These are phyloP conservation scores for Zaprionus vittiger DNA, from an alignment of 1,140 invertebrate genomes.

Conservation along the genomic window DNA sequence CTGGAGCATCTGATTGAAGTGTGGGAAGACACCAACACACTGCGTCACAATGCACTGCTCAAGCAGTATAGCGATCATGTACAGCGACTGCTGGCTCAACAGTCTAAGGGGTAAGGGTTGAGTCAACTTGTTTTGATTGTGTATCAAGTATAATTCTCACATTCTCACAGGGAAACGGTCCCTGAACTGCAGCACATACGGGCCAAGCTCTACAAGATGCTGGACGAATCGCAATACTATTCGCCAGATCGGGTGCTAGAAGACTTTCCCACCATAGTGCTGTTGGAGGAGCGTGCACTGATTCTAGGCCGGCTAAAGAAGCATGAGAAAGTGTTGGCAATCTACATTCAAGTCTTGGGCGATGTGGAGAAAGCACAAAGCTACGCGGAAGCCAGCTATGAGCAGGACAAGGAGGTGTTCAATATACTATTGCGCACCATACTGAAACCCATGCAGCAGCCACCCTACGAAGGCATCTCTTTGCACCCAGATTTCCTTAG, in stretches of 20 bases:
- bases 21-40: constrained; percentile 93
- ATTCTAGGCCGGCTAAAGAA: constrained; percentile 95
- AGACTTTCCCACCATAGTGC: constrained; percentile 93
- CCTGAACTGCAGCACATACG: constrained; percentile 46
- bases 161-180: constrained; percentile 34
- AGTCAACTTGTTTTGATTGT: background rate
- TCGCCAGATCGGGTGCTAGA: constrained; percentile 94
- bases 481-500: constrained; percentile 86
- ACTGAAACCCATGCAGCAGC: constrained; percentile 86
- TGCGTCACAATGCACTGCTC: constrained; percentile 96
- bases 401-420: constrained; percentile 88
- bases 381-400: constrained; percentile 92
- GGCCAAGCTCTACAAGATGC: constrained; percentile 92
- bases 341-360: constrained; percentile 94
- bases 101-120: constrained; percentile 41
- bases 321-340: constrained; percentile 95
- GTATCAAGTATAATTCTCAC: background rate
- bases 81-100: constrained; percentile 47
- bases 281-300: constrained; percentile 97
- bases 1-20: constrained; percentile 96
- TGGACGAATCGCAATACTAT: constrained; percentile 93
- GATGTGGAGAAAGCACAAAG: constrained; percentile 92
- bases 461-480: constrained; percentile 85
- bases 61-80: constrained; percentile 92
- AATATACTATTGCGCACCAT: constrained; percentile 88